Conservation (phyloP, 2,797 vertebrate genomes). For the Pangasius djambal region DNA sequence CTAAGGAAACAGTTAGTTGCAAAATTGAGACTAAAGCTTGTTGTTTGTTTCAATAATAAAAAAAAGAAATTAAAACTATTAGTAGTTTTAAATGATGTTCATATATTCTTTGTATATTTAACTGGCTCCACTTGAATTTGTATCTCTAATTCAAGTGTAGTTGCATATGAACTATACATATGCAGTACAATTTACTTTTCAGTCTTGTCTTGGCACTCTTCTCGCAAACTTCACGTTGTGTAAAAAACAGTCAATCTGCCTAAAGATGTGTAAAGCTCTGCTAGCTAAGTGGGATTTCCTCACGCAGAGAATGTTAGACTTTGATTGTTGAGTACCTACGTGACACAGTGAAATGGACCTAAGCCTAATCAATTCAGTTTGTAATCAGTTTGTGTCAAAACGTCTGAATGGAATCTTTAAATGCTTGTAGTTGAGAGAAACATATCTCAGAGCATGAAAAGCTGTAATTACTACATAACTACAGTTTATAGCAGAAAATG, state of each 20-base stretch:
- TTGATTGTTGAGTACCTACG: not conserved
- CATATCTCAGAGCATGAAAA: no score
- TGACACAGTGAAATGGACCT: not conserved
- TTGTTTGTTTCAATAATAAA: not conserved
- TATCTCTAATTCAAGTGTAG: no score
- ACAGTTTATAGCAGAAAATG: not conserved
- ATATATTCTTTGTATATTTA: no score
- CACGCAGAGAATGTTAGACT: not conserved
- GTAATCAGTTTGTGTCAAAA: not conserved
- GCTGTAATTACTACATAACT: not conserved
- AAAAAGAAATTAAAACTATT: not conserved
- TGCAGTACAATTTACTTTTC: not conserved
- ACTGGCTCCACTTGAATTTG: no score
- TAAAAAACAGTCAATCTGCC: not conserved
- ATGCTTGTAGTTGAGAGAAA: no score
- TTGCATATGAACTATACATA: no score
- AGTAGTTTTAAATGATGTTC: not conserved
- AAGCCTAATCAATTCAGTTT: not conserved
- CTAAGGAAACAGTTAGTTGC: not conserved
- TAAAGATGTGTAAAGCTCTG: not conserved
- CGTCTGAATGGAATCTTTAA: not conserved
- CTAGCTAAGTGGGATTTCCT: not conserved
- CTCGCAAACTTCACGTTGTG: not conserved
- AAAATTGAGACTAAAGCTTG: not conserved
- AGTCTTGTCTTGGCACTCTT: not conserved